phyloP scores from a whole-genome alignment of 2,888 invertebrate species.

The Drosophila eohydei region DNA sequence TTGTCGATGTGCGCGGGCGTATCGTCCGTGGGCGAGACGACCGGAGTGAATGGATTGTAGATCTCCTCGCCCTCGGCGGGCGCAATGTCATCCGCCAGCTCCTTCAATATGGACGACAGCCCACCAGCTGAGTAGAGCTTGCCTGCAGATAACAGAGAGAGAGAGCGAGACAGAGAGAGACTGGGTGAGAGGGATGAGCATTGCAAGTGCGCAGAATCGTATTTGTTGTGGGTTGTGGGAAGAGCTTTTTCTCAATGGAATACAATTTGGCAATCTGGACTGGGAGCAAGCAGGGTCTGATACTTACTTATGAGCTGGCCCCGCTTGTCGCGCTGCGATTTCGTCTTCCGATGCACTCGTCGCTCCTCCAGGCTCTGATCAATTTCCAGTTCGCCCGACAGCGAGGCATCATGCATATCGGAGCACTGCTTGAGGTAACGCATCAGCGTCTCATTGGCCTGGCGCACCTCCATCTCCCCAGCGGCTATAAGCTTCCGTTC shows the following conservation, averaged over 20 bases:
- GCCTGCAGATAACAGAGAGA: conserved; percentile 60
- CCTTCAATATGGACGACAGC: conserved; percentile 84
- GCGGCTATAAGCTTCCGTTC: conserved; percentile 85
- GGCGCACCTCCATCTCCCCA: conserved; percentile 85
- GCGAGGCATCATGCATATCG: conserved; percentile 85
- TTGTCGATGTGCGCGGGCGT: conserved; percentile 85
- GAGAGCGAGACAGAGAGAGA: conserved; percentile 11
- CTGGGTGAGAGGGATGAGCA: conserved; percentile 6
- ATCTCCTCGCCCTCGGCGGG: conserved; percentile 85
- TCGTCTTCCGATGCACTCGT: conserved; percentile 85
- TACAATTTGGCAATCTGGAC: conserved; percentile 11
- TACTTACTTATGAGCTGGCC: conserved; percentile 84
- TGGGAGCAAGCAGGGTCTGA: background rate
- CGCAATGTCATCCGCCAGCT: conserved; percentile 85
- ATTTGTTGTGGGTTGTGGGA: conserved; percentile 2
- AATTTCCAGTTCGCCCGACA: conserved; percentile 85
- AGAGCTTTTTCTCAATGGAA: conserved; percentile 60
- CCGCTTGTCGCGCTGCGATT: conserved; percentile 84
- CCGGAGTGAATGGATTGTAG: conserved; percentile 85
- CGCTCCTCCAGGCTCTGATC: conserved; percentile 85
- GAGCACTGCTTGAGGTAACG: conserved; percentile 85
- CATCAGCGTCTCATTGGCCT: conserved; percentile 85
- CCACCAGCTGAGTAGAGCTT: conserved; percentile 84
- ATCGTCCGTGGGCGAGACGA: conserved; percentile 85
- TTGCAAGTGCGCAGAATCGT: conserved; percentile 48